These are phyloP conservation scores for Uloborus diversus DNA, from an alignment of 1,140 invertebrate species.

Conservation along the genomic window DNA sequence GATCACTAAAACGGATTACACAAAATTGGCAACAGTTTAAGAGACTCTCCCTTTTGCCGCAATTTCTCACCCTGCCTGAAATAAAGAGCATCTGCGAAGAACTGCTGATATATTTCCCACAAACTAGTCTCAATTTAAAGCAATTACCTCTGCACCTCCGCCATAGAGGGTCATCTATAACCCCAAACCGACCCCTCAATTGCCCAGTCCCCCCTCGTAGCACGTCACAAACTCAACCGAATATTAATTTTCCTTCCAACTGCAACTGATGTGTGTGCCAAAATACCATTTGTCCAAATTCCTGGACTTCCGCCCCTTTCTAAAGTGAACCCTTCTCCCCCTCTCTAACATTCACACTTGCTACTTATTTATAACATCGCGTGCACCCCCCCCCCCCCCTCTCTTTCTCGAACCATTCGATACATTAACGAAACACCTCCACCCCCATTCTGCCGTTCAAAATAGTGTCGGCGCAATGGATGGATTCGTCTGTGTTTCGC, in stretches of 20 bases:
- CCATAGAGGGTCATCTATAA: conserved; percentile 18
- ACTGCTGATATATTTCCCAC: conserved; percentile 45
- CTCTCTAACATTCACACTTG: conserved; percentile 38
- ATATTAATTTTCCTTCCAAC: conserved; percentile 24
- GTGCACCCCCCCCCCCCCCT: not conserved
- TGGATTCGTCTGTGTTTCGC: not conserved
- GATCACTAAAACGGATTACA: not conserved
- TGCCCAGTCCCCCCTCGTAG: not conserved
- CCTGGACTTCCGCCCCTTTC: not conserved
- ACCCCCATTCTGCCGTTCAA: conserved; percentile 7
- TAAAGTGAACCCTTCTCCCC: conserved; percentile 1
- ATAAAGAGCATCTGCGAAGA: not conserved
- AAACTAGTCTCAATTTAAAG: conserved; percentile 44
- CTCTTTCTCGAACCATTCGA: not conserved
- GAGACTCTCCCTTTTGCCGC: no score
- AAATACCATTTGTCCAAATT: conserved; percentile 49
- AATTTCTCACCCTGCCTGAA: no score
- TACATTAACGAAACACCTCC: conserved; percentile 25
- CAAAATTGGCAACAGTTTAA: no score
- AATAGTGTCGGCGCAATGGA: not conserved
- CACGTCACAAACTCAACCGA: conserved; percentile 35
- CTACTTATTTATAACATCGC: conserved; percentile 47
- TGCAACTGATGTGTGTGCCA: conserved; percentile 47
- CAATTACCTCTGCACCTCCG: conserved; percentile 29
- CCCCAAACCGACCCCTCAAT: conserved; percentile 5